Base-by-base conservation (phyloP, 2,113 vertebrate genomes). In the Poecile atricapillus region DNA sequence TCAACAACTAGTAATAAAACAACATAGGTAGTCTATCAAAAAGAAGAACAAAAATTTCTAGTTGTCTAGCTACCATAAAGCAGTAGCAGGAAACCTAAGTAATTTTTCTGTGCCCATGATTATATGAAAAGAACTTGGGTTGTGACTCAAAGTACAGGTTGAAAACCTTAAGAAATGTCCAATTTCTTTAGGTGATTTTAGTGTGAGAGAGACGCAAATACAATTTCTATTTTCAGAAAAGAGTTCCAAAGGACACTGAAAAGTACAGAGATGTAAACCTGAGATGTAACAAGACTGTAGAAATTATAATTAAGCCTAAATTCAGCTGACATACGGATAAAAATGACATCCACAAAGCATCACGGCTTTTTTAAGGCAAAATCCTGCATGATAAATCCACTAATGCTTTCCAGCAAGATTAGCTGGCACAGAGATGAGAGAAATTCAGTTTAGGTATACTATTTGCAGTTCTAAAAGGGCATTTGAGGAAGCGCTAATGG, bases 81-180 rank as follows among this genome's bases (percentile, higher is more conserved):
- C 22, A 47, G 12, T 2, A 56, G 8, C 15, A 43, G 17, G 63
- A 81, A 77, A 56, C 2, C 4, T 24, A 49, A 31, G 11, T 13
- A 56, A 58, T 43, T 50, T 46, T 71, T 50, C 27, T 50, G 7
- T 37, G 68, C 21, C 7, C 35, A 15, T 20, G 33, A 20, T 35
- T 59, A 56, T 12, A 50, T 11, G 9, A 69, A 44, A 77, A 91
- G 15, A 69, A 28, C 12, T 64, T 73, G 49, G 3, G 0, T 30
- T 74, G 9, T 1, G 4, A 30, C 22, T 59, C 0, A 2, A 77
- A 52, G 3, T 22, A 13, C 1, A 3, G 8, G 5, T 77, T 37
- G 28, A 88, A 81, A 91, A 76, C 15, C 22, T 82, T 73, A 69
- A 63, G 27, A 19, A 89, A 82, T 53, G 3, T 55, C 15, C 20